Base-by-base conservation (phyloP, 1,140 invertebrate species). In the Anadara kagoshimensis region DNA sequence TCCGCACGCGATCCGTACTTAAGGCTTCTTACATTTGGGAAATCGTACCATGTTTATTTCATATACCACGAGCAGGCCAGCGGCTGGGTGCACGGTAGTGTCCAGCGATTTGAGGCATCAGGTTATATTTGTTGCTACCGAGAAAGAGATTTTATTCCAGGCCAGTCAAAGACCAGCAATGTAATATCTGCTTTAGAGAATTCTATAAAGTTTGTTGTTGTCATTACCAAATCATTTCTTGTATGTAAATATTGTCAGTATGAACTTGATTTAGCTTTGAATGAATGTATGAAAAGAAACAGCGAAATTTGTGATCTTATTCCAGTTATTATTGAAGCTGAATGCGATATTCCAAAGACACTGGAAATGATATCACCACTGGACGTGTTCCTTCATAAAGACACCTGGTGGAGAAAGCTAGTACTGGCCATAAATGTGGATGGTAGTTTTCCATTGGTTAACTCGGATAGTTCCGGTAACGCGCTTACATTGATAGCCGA, bases 101-200 rank as follows among this genome's bases (percentile, higher is more conserved):
- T 62, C 10, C 18, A 61, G 8, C 29, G 57, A 47, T 57, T 62
- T 26, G 57, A 69, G 26, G n/a, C 26, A 5, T 43, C 45, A 14
- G 45, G 58, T 20, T 62, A 41, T 62, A 69, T 61, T 22, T 59
- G 56, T 62, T 69, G 47, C 26, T 69, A 61, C n/a, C 45, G 47
- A 41, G 66, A 59, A 5, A 22, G 56, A 49, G 58, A 69, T 22
- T 51, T 57, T 29, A n/a, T 69, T 20, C 56, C 58, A 1, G 58
- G 57, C 0, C 43, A 20, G 22, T 26, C 57, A 7, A 59, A 61
- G 11, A 45, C 47, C 45, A 20, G 14, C 8, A 69, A 36, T 24
- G 14, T 61, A 12, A 59, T 69, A 45, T 24, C 24, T 41, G n/a
- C 12, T 22, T 36, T 62, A 18, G 56, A 62, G 61, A 44, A 69